Conservation (phyloP, 2,113 vertebrate genomes). For the Pheucticus melanocephalus region DNA sequence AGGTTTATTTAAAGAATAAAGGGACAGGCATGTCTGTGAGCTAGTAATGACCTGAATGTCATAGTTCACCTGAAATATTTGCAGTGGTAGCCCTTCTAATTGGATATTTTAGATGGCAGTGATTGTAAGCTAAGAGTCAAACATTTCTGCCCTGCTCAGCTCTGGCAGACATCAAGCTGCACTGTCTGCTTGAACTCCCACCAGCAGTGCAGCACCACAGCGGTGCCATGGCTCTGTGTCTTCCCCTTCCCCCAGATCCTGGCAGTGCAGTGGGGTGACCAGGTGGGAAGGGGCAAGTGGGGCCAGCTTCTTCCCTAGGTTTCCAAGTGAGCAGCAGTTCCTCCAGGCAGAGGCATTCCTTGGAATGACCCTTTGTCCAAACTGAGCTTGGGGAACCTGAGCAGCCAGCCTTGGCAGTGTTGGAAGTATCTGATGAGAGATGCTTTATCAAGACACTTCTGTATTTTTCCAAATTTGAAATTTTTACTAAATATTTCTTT, state of each 20-base stretch:
- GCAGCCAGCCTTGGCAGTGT: background rate
- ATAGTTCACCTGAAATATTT: background rate
- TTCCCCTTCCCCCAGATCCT: background rate
- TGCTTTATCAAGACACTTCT: background rate
- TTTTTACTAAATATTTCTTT: background rate
- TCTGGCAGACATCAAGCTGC: background rate
- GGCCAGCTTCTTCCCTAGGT: background rate
- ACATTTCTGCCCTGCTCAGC: background rate
- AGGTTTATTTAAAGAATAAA: background rate
- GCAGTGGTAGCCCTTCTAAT: background rate
- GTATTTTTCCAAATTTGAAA: background rate
- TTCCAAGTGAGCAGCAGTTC: background rate
- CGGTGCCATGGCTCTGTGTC: background rate
- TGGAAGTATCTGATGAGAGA: background rate
- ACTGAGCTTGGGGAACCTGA: background rate
- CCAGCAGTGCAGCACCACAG: background rate
- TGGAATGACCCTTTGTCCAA: background rate
- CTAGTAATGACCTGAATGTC: background rate
- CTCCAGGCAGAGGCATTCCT: background rate
- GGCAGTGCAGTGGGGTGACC: background rate
- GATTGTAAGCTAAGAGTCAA: background rate
- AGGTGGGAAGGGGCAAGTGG: background rate
- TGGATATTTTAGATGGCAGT: background rate
- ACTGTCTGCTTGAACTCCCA: background rate
- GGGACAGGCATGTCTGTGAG: background rate